A percentile compares a stretch with the other conserved stretches of the same genome.
These are phyloP conservation scores for Campylorhamphus procurvoides DNA, from an alignment of 2,113 vertebrate species.

Conservation along the genomic window DNA sequence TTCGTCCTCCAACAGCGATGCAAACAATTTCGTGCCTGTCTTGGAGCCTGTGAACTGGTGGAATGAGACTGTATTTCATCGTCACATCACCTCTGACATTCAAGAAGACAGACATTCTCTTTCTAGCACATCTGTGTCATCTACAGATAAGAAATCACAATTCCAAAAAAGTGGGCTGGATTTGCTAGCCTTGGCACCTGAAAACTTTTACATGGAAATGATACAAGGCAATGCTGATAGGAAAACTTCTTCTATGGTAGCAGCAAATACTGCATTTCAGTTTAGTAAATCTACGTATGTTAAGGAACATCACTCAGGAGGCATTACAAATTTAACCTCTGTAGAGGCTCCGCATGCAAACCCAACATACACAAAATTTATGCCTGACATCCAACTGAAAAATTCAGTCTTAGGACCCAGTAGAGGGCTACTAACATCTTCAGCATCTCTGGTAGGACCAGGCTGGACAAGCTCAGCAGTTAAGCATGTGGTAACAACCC, in stretches of 20 bases:
- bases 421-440: neutral
- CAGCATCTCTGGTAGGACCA: neutral
- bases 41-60: slow-evolving; percentile 29
- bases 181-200: neutral
- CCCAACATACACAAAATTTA: neutral
- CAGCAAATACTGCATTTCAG: neutral
- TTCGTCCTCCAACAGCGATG: neutral
- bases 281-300: neutral
- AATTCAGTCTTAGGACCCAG: neutral
- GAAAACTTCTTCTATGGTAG: neutral
- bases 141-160: neutral
- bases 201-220: slow-evolving; percentile 2
- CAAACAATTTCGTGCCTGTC: neutral
- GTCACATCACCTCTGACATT: slow-evolving; percentile 35
- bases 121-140: neutral
- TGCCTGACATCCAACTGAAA: neutral
- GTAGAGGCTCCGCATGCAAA: neutral
- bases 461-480: slow-evolving; percentile 20
- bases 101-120: slow-evolving; percentile 26
- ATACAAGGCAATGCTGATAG: neutral
- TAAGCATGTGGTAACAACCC: neutral
- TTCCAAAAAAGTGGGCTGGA: slow-evolving; percentile 42
- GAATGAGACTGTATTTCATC: slow-evolving; percentile 33
- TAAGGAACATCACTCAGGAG: neutral
- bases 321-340: neutral